phyloP scores from a whole-genome alignment of 92 coral and sea anemone species.

The Siderastrea radians region DNA sequence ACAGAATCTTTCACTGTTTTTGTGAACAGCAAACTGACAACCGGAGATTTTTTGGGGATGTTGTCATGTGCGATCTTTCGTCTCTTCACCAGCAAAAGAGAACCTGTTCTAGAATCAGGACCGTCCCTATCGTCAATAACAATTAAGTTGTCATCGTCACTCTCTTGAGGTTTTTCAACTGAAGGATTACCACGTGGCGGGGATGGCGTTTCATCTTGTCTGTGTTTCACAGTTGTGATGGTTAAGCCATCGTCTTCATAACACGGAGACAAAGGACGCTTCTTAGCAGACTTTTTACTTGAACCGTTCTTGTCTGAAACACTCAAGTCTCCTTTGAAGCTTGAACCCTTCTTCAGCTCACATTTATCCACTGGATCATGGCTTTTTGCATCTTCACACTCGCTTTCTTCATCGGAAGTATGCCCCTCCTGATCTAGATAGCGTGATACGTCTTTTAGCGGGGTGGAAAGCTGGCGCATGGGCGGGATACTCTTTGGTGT shows the following conservation, averaged over 20 bases:
- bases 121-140: slow-evolving; percentile 51
- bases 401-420: slow-evolving; percentile 63
- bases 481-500: slow-evolving; percentile 75
- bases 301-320: background rate
- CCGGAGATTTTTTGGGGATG: slow-evolving; percentile 70
- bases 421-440: slow-evolving; percentile 62
- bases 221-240: slow-evolving; percentile 1
- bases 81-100: slow-evolving; percentile 39
- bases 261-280: slow-evolving; percentile 27
- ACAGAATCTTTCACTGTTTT: slow-evolving; percentile 7
- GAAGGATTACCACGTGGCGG: background rate
- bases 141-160: slow-evolving; percentile 65
- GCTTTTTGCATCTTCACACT: slow-evolving; percentile 12
- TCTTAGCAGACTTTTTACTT: background rate
- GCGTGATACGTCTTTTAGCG: slow-evolving; percentile 68
- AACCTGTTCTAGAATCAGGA: slow-evolving; percentile 30
- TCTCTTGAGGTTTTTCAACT: background rate
- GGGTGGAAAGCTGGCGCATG: slow-evolving; percentile 69
- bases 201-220: slow-evolving; percentile 29
- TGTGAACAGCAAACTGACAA: slow-evolving; percentile 63
- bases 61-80: slow-evolving; percentile 43
- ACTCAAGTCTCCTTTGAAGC: background rate
- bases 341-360: background rate
- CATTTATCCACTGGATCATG: background rate
- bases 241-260: slow-evolving; percentile 8